Conservation (phyloP, 1,140 invertebrate genomes). For the Panulirus ornatus region DNA sequence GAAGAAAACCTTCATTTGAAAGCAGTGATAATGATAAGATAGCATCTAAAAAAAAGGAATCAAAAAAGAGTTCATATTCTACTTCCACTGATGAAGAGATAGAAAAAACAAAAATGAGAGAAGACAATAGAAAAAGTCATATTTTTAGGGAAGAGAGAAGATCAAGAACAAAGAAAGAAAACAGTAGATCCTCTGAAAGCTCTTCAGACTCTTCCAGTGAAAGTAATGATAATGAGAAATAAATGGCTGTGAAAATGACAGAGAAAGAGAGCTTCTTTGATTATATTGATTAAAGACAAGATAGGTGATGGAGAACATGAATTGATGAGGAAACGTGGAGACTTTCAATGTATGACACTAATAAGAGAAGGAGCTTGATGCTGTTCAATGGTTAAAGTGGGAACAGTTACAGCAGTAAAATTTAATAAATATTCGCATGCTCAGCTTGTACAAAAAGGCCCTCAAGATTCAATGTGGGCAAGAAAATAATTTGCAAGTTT, state of each 20-base stretch:
- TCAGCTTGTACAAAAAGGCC: neutral
- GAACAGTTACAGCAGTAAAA: neutral
- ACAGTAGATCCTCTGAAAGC: neutral
- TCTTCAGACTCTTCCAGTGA: conserved; percentile 9
- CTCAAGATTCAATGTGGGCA: neutral
- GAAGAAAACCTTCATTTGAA: conserved; percentile 14
- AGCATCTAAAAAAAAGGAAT: neutral
- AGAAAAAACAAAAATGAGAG: neutral
- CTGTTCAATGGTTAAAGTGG: too few relatives aligned
- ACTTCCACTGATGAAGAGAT: conserved; percentile 16
- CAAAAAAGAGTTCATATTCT: neutral
- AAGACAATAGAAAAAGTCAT: neutral
- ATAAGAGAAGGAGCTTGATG: neutral
- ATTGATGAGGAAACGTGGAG: neutral
- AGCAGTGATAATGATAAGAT: conserved; percentile 3
- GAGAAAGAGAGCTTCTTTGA: neutral
- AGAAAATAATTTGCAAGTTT: neutral
- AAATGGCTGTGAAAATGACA: neutral
- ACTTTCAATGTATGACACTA: neutral
- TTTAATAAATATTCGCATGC: neutral
- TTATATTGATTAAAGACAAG: neutral
- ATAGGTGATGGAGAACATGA: neutral
- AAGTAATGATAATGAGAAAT: neutral
- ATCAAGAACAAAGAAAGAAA: neutral
- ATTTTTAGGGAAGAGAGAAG: neutral